phyloP scores from a whole-genome alignment of 1,140 invertebrate genomes.

The Pseudomyrmex concolor region DNA sequence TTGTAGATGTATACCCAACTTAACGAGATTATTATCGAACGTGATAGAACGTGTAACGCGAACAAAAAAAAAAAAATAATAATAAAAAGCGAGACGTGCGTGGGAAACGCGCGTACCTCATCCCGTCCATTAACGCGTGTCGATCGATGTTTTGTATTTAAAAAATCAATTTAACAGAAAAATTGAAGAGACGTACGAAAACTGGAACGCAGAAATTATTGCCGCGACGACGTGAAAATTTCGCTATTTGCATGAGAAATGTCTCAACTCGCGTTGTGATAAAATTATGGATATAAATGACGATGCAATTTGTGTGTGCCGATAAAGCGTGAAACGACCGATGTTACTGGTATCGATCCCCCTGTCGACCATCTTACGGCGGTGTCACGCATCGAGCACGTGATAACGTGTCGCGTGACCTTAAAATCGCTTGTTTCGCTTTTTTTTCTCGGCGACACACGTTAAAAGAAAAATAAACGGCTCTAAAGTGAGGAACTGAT shows the following conservation, averaged over 20 bases:
- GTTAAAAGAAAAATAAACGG: conserved; percentile 49
- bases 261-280: not conserved
- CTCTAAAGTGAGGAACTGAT: conserved; percentile 17
- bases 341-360: conserved; percentile 35
- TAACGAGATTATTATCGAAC: conserved; percentile 47
- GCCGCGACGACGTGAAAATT: conserved; percentile 8
- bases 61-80: not conserved
- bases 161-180: not conserved
- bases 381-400: not conserved
- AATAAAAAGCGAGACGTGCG: not conserved
- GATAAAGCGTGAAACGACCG: conserved; percentile 51
- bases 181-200: not conserved
- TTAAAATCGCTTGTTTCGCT: conserved; percentile 31
- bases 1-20: too few relatives aligned
- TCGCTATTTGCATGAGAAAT: not conserved
- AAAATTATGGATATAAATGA: conserved; percentile 38
- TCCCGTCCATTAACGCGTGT: too few relatives aligned
- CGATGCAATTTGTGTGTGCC: conserved; percentile 18
- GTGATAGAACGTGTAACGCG: conserved; percentile 8
- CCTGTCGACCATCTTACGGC: conserved; percentile 8
- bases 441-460: conserved; percentile 7
- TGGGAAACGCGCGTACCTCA: not conserved
- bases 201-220: not conserved
- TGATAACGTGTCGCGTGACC: conserved; percentile 47
- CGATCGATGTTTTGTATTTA: too few relatives aligned